Base-by-base conservation (phyloP, 1,140 invertebrate genomes). In the Gyrodactylus salaris region DNA sequence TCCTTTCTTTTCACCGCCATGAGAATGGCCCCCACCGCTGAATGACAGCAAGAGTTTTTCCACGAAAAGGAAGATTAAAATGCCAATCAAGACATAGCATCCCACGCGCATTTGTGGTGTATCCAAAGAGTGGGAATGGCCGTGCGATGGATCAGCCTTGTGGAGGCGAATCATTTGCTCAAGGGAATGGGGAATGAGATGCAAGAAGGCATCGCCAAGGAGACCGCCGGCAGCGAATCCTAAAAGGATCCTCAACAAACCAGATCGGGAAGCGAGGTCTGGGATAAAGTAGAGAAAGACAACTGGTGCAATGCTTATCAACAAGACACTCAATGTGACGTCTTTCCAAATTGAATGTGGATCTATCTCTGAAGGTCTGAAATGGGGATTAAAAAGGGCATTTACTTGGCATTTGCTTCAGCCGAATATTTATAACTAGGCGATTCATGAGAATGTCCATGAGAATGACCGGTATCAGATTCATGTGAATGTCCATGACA, bases 191-290 rank as follows among this genome's bases (percentile, higher is more conserved):
- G 92, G 92, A 78, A 96, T 96, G 25, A 96, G 81, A 84, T 96
- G 92, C 0, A 96, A 81, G 82, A 96, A 96, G 1, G 92, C 91
- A 84, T 96, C 92, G 7, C 91, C 92, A 0, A 96, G 82, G 19
- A 96, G 81, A 75, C 91, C 91, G 70, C 92, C 92, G 1, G 90
- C 91, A 2, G 90, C 91, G 83, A 96, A 95, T 74, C 88, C 89
- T 21, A 96, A 81, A 20, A 95, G 81, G 54, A 94, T 84, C 81
- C 93, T 94, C 19, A 96, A 71, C 26, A 71, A 71, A 71, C 21
- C 70, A 71, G 19, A 25, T 24, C 25, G n/a, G 20, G 21, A 24
- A 24, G 21, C 25, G 1, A 71, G 25, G 25, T 71, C 70, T 25
- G 70, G 70, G 25, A 71, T 71, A 1, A 71, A 25, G 26, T 24